These are phyloP conservation scores for Chrysodeixis includens DNA, from an alignment of 2,888 invertebrate genomes.

Conservation along the genomic window DNA sequence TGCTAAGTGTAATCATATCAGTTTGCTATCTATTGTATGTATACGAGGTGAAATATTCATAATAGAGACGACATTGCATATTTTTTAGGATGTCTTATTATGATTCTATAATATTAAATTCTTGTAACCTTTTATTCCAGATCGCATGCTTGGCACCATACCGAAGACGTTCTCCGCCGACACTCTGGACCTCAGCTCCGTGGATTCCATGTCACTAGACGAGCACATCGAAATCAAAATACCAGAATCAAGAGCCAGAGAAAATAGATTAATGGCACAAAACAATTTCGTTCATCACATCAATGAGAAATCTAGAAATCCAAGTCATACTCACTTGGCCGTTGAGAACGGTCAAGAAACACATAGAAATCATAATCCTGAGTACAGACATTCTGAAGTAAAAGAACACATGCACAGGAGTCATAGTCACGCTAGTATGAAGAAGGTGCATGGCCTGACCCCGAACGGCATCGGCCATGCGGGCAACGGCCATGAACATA, in stretches of 20 bases:
- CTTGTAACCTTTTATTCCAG: constrained; percentile 76
- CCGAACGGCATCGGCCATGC: constrained; percentile 82
- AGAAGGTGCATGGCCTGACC: constrained; percentile 74
- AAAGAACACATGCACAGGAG: constrained; percentile 80
- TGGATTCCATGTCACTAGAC: constrained; percentile 90
- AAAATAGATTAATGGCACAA: constrained; percentile 85
- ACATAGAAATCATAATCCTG: constrained; percentile 61
- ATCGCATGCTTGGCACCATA: constrained; percentile 86
- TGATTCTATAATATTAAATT: too few species aligned
- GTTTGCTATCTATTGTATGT: too few species aligned
- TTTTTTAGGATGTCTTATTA: too few species aligned
- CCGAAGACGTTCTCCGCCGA: constrained; percentile 90
- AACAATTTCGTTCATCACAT: constrained; percentile 85
- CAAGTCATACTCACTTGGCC: constrained; percentile 78
- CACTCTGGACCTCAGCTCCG: constrained; percentile 90
- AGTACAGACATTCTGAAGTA: constrained; percentile 60
- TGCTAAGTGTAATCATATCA: too few species aligned
- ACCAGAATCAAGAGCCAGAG: constrained; percentile 86
- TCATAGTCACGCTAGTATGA: constrained; percentile 85
- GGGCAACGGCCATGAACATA: constrained; percentile 75
- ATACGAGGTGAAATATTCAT: too few species aligned
- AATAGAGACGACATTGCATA: too few species aligned
- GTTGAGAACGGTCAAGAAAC: constrained; percentile 78
- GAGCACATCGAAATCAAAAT: constrained; percentile 90
- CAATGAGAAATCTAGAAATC: constrained; percentile 80